These are phyloP conservation scores for Tethea ocularis DNA, from an alignment of 2,888 invertebrate genomes.

Conservation along the genomic window DNA sequence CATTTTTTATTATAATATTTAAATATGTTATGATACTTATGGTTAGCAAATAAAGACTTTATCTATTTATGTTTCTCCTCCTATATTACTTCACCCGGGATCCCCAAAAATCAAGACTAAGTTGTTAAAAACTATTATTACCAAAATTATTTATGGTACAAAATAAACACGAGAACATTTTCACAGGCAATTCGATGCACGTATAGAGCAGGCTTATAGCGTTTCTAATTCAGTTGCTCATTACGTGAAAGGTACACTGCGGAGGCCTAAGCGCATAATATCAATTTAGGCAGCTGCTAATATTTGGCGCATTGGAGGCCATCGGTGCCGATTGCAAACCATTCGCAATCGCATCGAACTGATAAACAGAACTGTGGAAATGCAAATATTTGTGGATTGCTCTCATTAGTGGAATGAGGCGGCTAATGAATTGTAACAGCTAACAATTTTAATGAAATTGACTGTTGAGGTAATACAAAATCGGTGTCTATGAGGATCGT, in stretches of 20 bases:
- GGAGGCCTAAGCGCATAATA: slow-evolving; percentile 11
- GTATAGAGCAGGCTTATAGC: neutral
- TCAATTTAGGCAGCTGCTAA: slow-evolving; percentile 13
- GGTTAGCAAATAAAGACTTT: no score
- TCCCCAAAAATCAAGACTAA: no score
- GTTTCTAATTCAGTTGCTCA: slow-evolving; percentile 30
- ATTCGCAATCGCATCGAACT: slow-evolving; percentile 49
- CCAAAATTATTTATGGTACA: neutral
- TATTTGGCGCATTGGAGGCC: slow-evolving; percentile 45
- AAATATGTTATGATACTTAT: no score
- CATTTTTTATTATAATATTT: no score
- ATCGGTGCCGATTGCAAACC: slow-evolving; percentile 67
- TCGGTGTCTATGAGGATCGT: no score
- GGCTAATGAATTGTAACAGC: slow-evolving; percentile 55
- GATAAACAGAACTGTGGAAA: slow-evolving; percentile 61
- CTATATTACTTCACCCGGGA: no score
- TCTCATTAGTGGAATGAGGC: slow-evolving; percentile 74
- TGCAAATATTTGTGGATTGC: slow-evolving; percentile 74
- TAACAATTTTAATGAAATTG: slow-evolving; percentile 22
- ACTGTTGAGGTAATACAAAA: slow-evolving; percentile 9
- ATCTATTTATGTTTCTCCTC: no score
- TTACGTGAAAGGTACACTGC: slow-evolving; percentile 28
- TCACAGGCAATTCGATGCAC: neutral
- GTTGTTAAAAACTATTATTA: no score
- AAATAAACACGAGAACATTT: neutral